Conservation (phyloP, 2,113 vertebrate genomes). For the Mesocricetus auratus region DNA sequence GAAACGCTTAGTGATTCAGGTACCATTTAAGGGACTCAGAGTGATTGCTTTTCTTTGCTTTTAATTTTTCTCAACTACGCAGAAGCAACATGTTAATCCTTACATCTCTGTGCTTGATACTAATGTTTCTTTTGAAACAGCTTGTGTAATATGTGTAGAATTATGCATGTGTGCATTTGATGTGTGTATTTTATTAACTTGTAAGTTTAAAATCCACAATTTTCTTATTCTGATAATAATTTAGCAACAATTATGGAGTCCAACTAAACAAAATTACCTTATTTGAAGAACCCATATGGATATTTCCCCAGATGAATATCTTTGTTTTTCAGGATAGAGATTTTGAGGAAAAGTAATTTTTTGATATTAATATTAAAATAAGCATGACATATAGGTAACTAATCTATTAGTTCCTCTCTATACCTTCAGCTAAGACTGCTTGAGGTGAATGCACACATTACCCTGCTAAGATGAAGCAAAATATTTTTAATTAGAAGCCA, state of each 20-base stretch:
- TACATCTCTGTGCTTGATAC: constrained; percentile 70
- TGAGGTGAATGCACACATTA: background rate
- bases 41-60: constrained; percentile 74
- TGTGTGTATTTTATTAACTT: constrained; percentile 61
- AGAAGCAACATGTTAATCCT: constrained; percentile 51
- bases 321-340: background rate
- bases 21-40: constrained; percentile 82
- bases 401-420: background rate
- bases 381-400: background rate
- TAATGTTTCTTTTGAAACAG: constrained; percentile 57
- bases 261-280: background rate
- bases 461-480: background rate
- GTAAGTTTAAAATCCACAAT: constrained; percentile 42
- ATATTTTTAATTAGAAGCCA: background rate
- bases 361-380: background rate
- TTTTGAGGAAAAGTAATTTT: constrained; percentile 32
- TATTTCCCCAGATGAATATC: background rate
- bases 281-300: background rate
- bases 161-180: constrained; percentile 27
- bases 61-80: constrained; percentile 46
- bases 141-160: background rate
- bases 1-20: constrained; percentile 88
- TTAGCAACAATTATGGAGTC: background rate
- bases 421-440: background rate
- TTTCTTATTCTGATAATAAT: constrained; percentile 22